A percentile compares a stretch with the other conserved stretches of the same genome.
phyloP scores from a whole-genome alignment of 1,140 invertebrate genomes.

The Ditylenchus dipsaci region DNA sequence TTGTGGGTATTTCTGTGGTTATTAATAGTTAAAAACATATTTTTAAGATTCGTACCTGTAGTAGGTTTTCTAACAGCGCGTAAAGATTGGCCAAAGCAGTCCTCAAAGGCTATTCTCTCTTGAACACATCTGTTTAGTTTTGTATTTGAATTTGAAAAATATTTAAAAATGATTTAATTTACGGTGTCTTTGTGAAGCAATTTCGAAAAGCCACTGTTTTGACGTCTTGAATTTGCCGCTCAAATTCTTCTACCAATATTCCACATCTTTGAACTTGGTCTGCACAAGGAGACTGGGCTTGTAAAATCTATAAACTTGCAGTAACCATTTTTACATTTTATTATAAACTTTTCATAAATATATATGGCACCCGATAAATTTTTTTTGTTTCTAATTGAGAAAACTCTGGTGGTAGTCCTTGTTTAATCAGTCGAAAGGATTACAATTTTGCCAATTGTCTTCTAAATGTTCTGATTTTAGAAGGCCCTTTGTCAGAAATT shows the following conservation, averaged over 20 bases:
- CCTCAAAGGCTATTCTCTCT: conserved; percentile 43
- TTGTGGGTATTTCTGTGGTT: background rate
- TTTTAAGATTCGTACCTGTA: conserved; percentile 2
- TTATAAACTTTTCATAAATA: too few species aligned
- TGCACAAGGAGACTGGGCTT: conserved; percentile 36
- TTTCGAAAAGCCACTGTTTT: conserved; percentile 39
- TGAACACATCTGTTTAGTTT: conserved; percentile 36
- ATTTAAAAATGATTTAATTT: background rate
- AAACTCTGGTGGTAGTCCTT: too few species aligned
- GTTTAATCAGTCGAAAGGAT: too few species aligned
- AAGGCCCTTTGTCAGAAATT: too few species aligned
- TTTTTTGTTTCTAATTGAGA: too few species aligned
- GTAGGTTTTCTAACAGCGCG: conserved; percentile 41
- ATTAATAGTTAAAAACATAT: background rate
- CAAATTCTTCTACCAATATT: conserved; percentile 44
- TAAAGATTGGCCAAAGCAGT: conserved; percentile 37
- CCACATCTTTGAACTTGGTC: conserved; percentile 44
- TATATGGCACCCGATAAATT: too few species aligned
- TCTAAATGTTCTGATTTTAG: too few species aligned
- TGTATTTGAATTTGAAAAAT: background rate
- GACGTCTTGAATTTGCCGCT: conserved; percentile 43
- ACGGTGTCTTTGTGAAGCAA: conserved; percentile 40
- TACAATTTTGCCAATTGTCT: too few species aligned
- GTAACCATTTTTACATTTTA: too few species aligned
- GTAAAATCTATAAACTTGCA: background rate